Evolutionary conservation across 2,888 invertebrate species (phyloP).

Genomic region (Eupithecia exiguata): DNA sequence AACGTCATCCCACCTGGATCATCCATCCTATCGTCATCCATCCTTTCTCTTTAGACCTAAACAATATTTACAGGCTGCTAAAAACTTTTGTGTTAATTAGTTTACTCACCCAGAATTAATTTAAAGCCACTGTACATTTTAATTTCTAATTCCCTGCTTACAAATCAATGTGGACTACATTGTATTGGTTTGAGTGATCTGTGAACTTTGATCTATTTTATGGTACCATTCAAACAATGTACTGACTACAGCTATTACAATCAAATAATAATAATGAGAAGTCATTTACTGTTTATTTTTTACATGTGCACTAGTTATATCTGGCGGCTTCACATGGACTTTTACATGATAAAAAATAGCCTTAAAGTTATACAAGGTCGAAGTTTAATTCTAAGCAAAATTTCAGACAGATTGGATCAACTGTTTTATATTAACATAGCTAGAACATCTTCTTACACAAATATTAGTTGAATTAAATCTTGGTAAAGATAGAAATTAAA

Average conservation of each 20-base stretch:
- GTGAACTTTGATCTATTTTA: constrained; percentile 29
- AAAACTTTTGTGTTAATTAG: not conserved
- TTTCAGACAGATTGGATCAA: not conserved
- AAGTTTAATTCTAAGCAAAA: not conserved
- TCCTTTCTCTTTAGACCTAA: too few species aligned
- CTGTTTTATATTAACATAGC: not conserved
- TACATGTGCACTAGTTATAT: not conserved
- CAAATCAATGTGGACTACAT: constrained; percentile 26
- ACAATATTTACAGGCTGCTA: too few species aligned
- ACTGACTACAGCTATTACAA: not conserved
- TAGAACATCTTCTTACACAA: not conserved
- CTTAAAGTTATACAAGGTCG: not conserved
- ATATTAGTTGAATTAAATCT: not conserved
- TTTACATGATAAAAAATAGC: not conserved
- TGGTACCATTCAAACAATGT: not conserved
- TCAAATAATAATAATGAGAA: not conserved
- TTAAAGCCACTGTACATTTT: constrained; percentile 16
- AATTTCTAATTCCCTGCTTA: constrained; percentile 34
- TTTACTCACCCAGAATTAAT: constrained; percentile 26
- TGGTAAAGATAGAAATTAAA: not conserved
- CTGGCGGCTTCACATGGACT: not conserved
- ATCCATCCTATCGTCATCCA: too few species aligned
- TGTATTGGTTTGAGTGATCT: constrained; percentile 21
- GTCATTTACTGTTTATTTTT: not conserved
- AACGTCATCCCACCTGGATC: too few species aligned